Evolutionary conservation across 2,113 vertebrate genomes (phyloP), one percentile per base, ranked within the genome.

Genomic region (Cyanocitta stelleri): DNA sequence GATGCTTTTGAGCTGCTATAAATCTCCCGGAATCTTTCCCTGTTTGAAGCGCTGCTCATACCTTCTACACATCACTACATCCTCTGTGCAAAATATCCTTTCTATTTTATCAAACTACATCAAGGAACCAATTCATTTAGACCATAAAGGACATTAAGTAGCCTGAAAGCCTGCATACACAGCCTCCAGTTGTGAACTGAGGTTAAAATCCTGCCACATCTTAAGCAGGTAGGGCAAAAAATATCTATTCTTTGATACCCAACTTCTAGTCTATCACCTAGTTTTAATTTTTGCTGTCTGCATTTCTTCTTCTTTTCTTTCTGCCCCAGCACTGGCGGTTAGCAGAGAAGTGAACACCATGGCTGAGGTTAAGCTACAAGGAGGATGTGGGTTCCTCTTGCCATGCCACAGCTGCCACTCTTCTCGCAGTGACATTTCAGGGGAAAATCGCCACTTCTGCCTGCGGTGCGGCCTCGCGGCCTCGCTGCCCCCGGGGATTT

Each of bases 321-420:
- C 37, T n/a, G 19, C n/a, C 18, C 37, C 22, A 21, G 58, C 4
- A 3, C 54, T 15, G 35, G 46, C 11, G 44, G 41, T 75, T 69
- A 63, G 29, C 74, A 80, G 59, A 76, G 81, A 49, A 66, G 16
- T 1, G 7, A 75, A 11, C 46, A 46, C 0, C 0, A 8, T 20
- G 1, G 1, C 78, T 69, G 84, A 69, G 75, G 69, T 3, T 55
- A 24, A 46, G 69, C 74, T 73, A 4, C 37, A 33, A 67, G 75
- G 87, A 96, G 91, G 93, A 96, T 94, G 95, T 95, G 94, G 94
- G 76, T 63, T 92, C 33, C 20, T 30, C 51, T 35, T 12, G 74
- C 62, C 24, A 7, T 20, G 41, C 74, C 67, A 12, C 62, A 74
- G 85, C 67, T 80, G 63, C 59, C 59, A 5, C n/a, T 62, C 29